phyloP scores from a whole-genome alignment of 2,888 invertebrate species.

The Melipona bicolor region DNA sequence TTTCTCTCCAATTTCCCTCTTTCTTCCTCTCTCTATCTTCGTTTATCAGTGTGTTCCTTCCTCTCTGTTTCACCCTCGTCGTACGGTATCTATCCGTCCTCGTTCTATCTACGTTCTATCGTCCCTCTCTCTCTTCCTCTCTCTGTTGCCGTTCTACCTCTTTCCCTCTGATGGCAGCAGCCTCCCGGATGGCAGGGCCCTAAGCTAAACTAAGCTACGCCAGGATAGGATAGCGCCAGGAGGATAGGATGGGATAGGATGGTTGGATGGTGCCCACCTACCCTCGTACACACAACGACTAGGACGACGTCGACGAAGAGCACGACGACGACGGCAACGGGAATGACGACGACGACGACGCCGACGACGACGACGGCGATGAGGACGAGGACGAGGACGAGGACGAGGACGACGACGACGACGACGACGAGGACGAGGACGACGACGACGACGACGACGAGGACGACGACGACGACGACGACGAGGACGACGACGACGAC shows the following conservation, averaged over 20 bases:
- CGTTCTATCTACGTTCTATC: constrained; percentile 15
- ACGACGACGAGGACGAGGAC: constrained; percentile 63
- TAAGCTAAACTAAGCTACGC: constrained; percentile 81
- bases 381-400: constrained; percentile 36
- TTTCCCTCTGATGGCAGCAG: constrained; percentile 53
- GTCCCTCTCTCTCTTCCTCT: constrained; percentile 16
- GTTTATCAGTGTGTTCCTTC: constrained; percentile 36
- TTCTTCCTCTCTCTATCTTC: constrained; percentile 34
- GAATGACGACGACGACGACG: constrained; percentile 44
- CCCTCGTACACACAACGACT: constrained; percentile 61
- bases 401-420: constrained; percentile 41
- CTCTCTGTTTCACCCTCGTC: constrained; percentile 31
- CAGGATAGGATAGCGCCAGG: constrained; percentile 77
- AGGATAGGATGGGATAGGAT: constrained; percentile 75
- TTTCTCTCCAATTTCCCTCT: constrained; percentile 37
- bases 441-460: constrained; percentile 49
- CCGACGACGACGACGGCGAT: constrained; percentile 31
- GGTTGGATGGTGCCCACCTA: constrained; percentile 72
- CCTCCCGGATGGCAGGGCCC: constrained; percentile 72
- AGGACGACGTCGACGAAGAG: constrained; percentile 43
- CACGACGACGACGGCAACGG: constrained; percentile 41
- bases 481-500: constrained; percentile 61
- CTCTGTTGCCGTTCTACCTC: constrained; percentile 43
- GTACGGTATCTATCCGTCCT: constrained; percentile 15
- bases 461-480: constrained; percentile 37